These are phyloP conservation scores for Scarus forsteni DNA, from an alignment of 2,797 vertebrate genomes.

Conservation along the genomic window DNA sequence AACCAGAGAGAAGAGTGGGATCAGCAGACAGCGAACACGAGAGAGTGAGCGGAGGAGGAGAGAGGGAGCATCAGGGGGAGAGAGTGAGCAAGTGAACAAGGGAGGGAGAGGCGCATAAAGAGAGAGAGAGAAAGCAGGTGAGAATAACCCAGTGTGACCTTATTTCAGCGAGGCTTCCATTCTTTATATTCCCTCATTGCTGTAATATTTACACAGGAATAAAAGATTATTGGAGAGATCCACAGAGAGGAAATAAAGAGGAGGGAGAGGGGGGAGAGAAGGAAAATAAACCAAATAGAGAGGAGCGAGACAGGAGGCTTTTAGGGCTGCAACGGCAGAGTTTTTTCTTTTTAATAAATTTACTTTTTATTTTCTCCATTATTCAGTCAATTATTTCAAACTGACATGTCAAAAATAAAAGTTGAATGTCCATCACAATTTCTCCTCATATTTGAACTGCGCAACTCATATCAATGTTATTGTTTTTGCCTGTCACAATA, in stretches of 20 bases:
- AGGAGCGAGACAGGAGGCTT: constrained; percentile 14
- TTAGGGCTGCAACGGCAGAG: constrained; percentile 31
- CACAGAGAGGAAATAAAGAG: constrained; percentile 52
- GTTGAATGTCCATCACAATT: neutral
- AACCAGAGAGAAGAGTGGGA: constrained; percentile 64
- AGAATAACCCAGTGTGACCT: constrained; percentile 76
- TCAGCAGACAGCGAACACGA: constrained; percentile 63
- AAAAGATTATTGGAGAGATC: constrained; percentile 71
- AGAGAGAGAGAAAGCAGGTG: constrained; percentile 50
- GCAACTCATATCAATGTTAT: too few relatives aligned
- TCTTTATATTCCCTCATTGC: constrained; percentile 72
- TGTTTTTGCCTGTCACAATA: too few relatives aligned
- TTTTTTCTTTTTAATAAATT: constrained; percentile 32
- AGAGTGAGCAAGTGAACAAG: constrained; percentile 21
- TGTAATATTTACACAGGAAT: constrained; percentile 78
- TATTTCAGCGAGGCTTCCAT: constrained; percentile 62
- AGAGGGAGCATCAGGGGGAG: neutral
- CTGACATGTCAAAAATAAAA: constrained; percentile 5
- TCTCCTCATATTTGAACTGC: neutral
- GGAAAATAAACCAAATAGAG: constrained; percentile 46
- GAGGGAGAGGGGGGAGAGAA: constrained; percentile 16
- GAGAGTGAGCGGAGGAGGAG: constrained; percentile 13
- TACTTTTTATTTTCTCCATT: constrained; percentile 27
- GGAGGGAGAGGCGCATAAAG: constrained; percentile 4
- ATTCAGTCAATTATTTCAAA: constrained; percentile 18